Percentiles rank a stretch among this genome's conserved stretches.
Conservation (phyloP, 2,797 vertebrate species). For the Enteromius trimaculatus region DNA sequence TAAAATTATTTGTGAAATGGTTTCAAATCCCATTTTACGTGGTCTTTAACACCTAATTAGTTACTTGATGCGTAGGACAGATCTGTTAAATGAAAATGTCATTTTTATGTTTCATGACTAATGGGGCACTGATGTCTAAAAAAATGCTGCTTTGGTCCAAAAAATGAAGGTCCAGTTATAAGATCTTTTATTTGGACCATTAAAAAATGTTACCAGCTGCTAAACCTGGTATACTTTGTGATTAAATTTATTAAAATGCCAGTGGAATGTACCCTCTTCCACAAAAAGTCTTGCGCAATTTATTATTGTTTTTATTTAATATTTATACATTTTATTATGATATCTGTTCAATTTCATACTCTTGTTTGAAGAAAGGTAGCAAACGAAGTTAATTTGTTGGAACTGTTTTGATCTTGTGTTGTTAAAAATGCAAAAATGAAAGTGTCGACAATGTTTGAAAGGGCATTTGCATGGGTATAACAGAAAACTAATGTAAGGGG, state of each 20-base stretch:
- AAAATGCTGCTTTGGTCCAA: slow-evolving; percentile 2
- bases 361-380: slow-evolving; percentile 48
- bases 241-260: not conserved
- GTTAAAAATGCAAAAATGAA: slow-evolving; percentile 29
- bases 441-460: slow-evolving; percentile 1
- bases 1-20: not conserved
- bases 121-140: not conserved
- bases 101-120: not conserved
- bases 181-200: slow-evolving; percentile 2
- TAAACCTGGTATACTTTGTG: not conserved
- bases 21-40: not conserved
- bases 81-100: not conserved
- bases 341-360: slow-evolving; percentile 27
- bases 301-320: slow-evolving; percentile 36
- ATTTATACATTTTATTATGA: slow-evolving; percentile 23
- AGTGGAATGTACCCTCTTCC: not conserved
- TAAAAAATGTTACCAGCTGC: not conserved
- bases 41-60: not conserved
- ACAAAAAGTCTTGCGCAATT: slow-evolving; percentile 22
- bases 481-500: slow-evolving; percentile 39
- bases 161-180: not conserved
- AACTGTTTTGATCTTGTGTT: slow-evolving; percentile 28
- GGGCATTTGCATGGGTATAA: slow-evolving; percentile 50
- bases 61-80: not conserved
- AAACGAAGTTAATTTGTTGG: slow-evolving; percentile 23